These are phyloP conservation scores for Megalurothrips usitatus DNA, from an alignment of 2,888 invertebrate species.

Conservation along the genomic window DNA sequence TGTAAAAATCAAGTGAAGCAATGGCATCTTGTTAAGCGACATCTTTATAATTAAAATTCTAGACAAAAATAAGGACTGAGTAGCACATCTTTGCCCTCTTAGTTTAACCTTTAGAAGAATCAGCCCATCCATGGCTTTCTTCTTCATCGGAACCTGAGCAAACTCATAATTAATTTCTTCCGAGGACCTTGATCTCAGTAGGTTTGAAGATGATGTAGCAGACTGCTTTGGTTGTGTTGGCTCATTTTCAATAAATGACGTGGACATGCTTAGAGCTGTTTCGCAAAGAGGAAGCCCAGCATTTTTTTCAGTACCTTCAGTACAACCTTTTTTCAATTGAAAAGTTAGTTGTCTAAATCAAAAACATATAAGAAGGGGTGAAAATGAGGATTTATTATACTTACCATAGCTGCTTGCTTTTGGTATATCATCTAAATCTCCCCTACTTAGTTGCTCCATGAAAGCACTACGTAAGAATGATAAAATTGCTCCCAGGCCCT, in stretches of 20 bases:
- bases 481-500: constrained; percentile 50
- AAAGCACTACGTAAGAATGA: constrained; percentile 46
- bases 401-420: constrained; percentile 45
- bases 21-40: too few species aligned
- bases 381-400: constrained; percentile 40
- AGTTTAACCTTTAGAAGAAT: not conserved
- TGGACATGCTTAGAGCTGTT: too few species aligned
- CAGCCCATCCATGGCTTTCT: not conserved
- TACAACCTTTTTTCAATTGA: not conserved
- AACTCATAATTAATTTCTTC: too few species aligned
- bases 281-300: too few species aligned
- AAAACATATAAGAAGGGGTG: not conserved
- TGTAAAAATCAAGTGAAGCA: not conserved
- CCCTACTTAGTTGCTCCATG: constrained; percentile 44
- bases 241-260: too few species aligned
- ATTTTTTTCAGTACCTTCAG: not conserved
- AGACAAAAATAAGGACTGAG: not conserved
- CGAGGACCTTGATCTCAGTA: too few species aligned
- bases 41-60: not conserved
- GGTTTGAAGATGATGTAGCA: too few species aligned
- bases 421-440: constrained; percentile 49
- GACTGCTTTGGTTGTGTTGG: too few species aligned
- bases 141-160: not conserved
- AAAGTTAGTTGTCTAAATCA: not conserved
- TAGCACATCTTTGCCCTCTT: not conserved